Evolutionary conservation across 1,140 invertebrate species (phyloP), one percentile per base, ranked within the genome.

Genomic region (Heliconius eleuchia): DNA sequence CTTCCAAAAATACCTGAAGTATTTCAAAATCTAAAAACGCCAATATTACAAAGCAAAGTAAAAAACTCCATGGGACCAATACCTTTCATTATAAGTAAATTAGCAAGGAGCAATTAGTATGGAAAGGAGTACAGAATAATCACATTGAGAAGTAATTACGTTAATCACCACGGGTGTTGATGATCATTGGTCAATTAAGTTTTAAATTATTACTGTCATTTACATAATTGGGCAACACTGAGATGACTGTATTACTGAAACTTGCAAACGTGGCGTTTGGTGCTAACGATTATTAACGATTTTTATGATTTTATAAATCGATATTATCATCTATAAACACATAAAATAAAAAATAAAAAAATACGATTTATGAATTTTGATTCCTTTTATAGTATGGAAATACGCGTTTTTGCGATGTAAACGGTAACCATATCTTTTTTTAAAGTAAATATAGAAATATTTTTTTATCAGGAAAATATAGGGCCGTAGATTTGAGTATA

Each of bases 131-230:
- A 66, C 23, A 34, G 74, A 74, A 79, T 75, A 78, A 79, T 76
- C 81, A 73, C 77, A 78, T 80, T 73, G 70, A 66, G 60, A 42
- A 78, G 76, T 84, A 82, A 84, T 84, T 84, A 83, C 79, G 70
- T 81, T 77, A 83, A 83, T 84, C 80, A 73, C 80, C 78, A 55
- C 85, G 74, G 76, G 76, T 80, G 84, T 84, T 84, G 84, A 85
- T 84, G 83, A 87, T 82, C 80, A 83, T 85, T 79, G 76, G 72
- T 84, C 86, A 86, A 86, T 87, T 87, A 87, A 86, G 81, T 87
- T 84, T 84, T 78, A 86, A 87, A 87, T 87, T 85, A 83, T 84
- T 80, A 71, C 81, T 75, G 66, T 81, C 80, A 84, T 87, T 87
- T 86, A 76, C 86, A 84, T 87, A 87, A 87, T 87, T 83, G 79